Evolutionary conservation across 2,113 vertebrate genomes (phyloP).

Genomic region (Tupaia tana): DNA sequence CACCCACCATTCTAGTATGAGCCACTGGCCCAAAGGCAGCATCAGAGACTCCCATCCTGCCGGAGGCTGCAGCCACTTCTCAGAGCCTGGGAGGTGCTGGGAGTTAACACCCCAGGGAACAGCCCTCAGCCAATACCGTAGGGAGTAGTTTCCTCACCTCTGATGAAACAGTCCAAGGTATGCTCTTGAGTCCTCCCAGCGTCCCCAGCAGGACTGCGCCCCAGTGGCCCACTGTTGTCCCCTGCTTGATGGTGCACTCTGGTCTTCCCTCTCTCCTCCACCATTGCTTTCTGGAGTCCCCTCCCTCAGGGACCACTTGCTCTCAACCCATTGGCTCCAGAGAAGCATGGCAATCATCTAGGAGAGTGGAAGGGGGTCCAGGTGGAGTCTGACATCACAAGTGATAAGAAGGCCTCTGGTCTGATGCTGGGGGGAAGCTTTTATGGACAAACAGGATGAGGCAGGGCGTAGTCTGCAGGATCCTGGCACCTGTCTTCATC

Average conservation of each 20-base stretch:
- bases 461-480: no score
- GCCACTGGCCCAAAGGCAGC: fast-evolving
- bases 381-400: fast-evolving
- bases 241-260: fast-evolving
- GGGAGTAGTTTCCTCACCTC: background rate
- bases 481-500: background rate
- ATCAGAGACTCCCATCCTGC: background rate
- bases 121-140: background rate
- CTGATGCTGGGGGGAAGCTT: background rate
- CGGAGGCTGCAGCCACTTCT: background rate
- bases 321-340: background rate
- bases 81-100: no score
- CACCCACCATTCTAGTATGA: fast-evolving
- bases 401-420: background rate
- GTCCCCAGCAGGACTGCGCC: background rate
- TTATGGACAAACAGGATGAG: background rate
- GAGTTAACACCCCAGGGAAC: background rate
- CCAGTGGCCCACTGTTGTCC: background rate
- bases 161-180: fast-evolving
- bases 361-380: background rate
- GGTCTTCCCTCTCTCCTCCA: background rate
- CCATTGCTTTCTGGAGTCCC: no score
- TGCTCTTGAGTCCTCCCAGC: fast-evolving
- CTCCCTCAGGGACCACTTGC: background rate
- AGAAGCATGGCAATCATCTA: fast-evolving